Conservation (phyloP, 2,113 vertebrate species). For the Colinus virginianus region DNA sequence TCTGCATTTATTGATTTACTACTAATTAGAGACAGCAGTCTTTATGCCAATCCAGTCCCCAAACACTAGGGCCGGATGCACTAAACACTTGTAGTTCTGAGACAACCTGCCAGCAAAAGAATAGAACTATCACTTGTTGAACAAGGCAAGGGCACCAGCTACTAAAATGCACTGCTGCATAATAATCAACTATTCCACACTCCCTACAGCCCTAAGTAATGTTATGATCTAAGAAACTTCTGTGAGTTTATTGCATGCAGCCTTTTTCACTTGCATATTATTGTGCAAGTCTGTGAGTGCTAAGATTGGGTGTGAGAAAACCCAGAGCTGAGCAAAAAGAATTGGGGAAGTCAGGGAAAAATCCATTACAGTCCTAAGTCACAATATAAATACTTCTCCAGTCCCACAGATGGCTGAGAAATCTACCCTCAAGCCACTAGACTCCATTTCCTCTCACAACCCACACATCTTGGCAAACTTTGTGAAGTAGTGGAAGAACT, state of each 20-base stretch:
- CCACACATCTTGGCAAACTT: background rate
- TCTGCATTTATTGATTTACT: conserved; percentile 13
- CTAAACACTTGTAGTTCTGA: conserved; percentile 63
- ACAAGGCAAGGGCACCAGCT: conserved; percentile 56
- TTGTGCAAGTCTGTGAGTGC: conserved; percentile 8
- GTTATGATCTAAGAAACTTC: conserved; percentile 14
- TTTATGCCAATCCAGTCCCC: background rate
- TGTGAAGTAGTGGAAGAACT: background rate
- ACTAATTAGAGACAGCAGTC: conserved; percentile 63
- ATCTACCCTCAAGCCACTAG: background rate
- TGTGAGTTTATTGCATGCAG: conserved; percentile 54
- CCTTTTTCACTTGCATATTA: conserved; percentile 32
- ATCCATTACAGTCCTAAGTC: background rate
- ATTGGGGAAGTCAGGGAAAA: background rate
- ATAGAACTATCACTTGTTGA: conserved; percentile 60
- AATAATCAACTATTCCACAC: conserved; percentile 3
- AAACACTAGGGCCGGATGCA: background rate
- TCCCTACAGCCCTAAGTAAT: conserved; percentile 62
- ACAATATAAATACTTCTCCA: background rate
- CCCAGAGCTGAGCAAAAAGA: background rate
- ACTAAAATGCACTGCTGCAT: conserved; percentile 40
- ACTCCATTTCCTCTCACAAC: background rate
- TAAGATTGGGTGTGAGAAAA: background rate
- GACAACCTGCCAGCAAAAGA: conserved; percentile 63
- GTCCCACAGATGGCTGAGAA: background rate